Conservation (phyloP, 2,888 invertebrate genomes). For the Aelia acuminata region DNA sequence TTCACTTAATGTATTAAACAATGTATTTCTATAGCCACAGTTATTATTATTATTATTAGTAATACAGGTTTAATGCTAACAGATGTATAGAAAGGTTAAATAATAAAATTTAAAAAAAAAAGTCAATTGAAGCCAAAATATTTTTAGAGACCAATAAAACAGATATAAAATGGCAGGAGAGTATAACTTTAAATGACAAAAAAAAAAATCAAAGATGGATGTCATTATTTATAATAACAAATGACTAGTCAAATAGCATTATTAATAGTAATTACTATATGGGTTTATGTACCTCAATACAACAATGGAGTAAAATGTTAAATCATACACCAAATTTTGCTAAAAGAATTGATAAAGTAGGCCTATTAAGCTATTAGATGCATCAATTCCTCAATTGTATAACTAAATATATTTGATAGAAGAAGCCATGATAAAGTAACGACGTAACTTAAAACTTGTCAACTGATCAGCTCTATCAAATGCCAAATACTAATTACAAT, state of each 20-base stretch:
- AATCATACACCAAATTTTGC: neutral
- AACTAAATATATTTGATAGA: neutral
- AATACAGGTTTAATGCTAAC: neutral
- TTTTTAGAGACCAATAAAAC: neutral
- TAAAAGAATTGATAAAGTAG: constrained; percentile 16
- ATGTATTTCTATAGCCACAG: neutral
- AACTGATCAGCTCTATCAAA: neutral
- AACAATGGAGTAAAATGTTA: neutral
- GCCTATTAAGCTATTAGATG: neutral
- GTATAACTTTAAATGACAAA: neutral
- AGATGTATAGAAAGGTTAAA: neutral
- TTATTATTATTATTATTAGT: neutral
- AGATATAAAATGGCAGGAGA: neutral
- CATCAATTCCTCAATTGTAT: constrained; percentile 4
- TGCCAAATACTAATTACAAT: neutral
- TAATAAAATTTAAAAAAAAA: neutral
- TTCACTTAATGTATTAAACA: neutral
- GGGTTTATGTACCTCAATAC: neutral
- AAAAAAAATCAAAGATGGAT: neutral
- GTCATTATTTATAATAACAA: neutral
- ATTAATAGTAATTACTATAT: neutral
- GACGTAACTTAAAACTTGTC: neutral
- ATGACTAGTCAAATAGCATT: neutral
- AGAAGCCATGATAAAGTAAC: neutral
- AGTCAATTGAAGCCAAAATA: neutral